phyloP scores from a whole-genome alignment of 1,140 invertebrate species.

The fruit fly (Drosophila melanogaster) region DNA sequence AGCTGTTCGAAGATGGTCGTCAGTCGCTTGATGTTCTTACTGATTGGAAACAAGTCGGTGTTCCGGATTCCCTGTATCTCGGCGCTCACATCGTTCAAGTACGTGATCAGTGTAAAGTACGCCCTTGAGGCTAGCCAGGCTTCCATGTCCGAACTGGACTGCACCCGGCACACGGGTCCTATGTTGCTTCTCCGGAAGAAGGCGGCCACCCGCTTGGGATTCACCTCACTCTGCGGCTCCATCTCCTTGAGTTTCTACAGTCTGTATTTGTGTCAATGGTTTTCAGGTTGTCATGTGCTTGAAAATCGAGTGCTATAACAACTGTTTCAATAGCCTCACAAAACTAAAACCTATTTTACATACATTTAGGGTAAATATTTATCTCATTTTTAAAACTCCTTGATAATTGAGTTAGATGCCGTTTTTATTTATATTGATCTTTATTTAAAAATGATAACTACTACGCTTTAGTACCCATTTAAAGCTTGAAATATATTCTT shows the following conservation, averaged over 20 bases:
- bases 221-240: background rate
- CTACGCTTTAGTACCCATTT: too few species aligned
- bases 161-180: conserved; percentile 10
- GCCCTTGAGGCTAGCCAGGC: conserved; percentile 39
- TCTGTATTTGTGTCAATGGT: background rate
- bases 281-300: background rate
- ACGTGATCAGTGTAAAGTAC: conserved; percentile 39
- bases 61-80: conserved; percentile 46
- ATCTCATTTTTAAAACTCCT: too few species aligned
- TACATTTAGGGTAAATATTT: too few species aligned
- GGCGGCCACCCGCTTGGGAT: background rate
- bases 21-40: conserved; percentile 22
- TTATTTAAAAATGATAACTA: too few species aligned
- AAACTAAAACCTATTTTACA: too few species aligned
- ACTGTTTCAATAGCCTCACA: too few species aligned
- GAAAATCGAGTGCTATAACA: too few species aligned
- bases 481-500: too few species aligned
- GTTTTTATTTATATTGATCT: too few species aligned
- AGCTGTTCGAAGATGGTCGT: conserved; percentile 46
- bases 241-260: background rate
- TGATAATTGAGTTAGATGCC: too few species aligned
- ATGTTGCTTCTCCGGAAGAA: conserved; percentile 9
- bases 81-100: conserved; percentile 38
- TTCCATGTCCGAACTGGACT: conserved; percentile 14
- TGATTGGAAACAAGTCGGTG: conserved; percentile 27